A percentile compares a stretch with the other conserved stretches of the same genome.
These are phyloP conservation scores for Parotocinclus haroldoi DNA, from an alignment of 2,797 vertebrate species.

Conservation along the genomic window DNA sequence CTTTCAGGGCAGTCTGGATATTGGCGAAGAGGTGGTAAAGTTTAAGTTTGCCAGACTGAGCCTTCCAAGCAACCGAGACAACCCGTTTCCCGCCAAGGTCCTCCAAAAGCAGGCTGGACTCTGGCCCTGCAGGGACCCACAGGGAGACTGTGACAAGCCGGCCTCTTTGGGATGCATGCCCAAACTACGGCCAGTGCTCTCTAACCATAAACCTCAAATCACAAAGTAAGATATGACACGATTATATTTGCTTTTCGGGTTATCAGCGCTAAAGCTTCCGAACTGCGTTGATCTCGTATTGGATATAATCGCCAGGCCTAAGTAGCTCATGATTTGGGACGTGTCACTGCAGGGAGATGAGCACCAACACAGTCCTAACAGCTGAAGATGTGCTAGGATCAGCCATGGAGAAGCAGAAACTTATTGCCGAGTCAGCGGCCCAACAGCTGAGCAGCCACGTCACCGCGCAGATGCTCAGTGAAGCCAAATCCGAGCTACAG, in stretches of 20 bases:
- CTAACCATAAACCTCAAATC: constrained; percentile 42
- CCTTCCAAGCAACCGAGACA: constrained; percentile 39
- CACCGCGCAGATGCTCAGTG: constrained; percentile 45
- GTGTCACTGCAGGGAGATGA: constrained; percentile 41
- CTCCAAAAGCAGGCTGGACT: constrained; percentile 48
- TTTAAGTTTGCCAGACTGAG: constrained; percentile 71
- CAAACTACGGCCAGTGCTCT: constrained; percentile 43
- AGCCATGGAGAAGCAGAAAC: too few relatives aligned
- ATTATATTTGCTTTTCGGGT: background rate
- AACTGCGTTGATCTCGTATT: background rate
- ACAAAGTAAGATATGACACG: constrained; percentile 48
- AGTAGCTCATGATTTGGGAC: too few relatives aligned
- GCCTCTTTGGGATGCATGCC: constrained; percentile 25
- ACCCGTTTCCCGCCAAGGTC: constrained; percentile 39
- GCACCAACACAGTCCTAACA: constrained; percentile 38
- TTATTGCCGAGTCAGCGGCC: too few relatives aligned
- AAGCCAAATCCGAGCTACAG: constrained; percentile 60
- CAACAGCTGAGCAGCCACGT: too few relatives aligned
- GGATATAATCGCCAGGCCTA: too few relatives aligned
- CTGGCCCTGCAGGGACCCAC: constrained; percentile 44
- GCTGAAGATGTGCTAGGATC: constrained; percentile 50
- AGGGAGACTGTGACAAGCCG: constrained; percentile 29
- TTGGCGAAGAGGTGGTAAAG: constrained; percentile 73
- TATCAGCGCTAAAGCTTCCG: background rate
- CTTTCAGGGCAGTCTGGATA: constrained; percentile 63